These are phyloP conservation scores for Melanotaenia maccullochi DNA, from an alignment of 2,797 vertebrate genomes.

Conservation along the genomic window DNA sequence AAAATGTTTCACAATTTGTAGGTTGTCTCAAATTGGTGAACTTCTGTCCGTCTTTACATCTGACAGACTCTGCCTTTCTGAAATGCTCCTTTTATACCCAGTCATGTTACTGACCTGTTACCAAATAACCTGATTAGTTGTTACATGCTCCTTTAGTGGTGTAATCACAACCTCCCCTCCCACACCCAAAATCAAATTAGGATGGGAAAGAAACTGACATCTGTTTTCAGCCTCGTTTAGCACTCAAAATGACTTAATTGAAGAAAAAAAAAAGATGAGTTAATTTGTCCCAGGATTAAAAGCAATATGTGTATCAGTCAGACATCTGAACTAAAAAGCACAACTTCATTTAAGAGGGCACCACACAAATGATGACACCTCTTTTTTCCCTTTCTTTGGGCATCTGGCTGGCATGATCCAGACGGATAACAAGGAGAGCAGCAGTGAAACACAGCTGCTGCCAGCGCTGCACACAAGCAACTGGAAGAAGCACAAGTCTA, in stretches of 20 bases:
- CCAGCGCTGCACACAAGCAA: not conserved
- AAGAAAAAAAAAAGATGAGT: constrained; percentile 43
- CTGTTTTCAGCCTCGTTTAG: constrained; percentile 2
- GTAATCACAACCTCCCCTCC: not conserved
- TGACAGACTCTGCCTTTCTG: no score
- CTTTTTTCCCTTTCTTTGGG: constrained; percentile 21
- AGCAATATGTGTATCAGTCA: constrained; percentile 49
- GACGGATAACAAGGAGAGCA: constrained; percentile 14
- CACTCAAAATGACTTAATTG: constrained; percentile 39
- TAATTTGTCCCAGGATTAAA: constrained; percentile 63
- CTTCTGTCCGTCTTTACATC: no score
- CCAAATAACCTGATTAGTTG: no score
- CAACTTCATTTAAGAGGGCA: constrained; percentile 15
- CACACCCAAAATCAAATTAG: constrained; percentile 16
- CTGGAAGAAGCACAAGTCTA: not conserved
- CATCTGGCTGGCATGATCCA: constrained; percentile 30
- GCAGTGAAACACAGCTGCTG: constrained; percentile 1
- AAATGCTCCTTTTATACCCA: no score
- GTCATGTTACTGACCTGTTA: no score
- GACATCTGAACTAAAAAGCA: constrained; percentile 72
- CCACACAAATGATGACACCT: constrained; percentile 6
- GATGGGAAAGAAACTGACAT: not conserved
- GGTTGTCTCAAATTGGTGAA: no score
- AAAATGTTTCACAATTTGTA: no score
- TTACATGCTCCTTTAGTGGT: no score